Evolutionary conservation across 1,140 invertebrate genomes (phyloP).

Genomic region (Drosophila trapezifrons): DNA sequence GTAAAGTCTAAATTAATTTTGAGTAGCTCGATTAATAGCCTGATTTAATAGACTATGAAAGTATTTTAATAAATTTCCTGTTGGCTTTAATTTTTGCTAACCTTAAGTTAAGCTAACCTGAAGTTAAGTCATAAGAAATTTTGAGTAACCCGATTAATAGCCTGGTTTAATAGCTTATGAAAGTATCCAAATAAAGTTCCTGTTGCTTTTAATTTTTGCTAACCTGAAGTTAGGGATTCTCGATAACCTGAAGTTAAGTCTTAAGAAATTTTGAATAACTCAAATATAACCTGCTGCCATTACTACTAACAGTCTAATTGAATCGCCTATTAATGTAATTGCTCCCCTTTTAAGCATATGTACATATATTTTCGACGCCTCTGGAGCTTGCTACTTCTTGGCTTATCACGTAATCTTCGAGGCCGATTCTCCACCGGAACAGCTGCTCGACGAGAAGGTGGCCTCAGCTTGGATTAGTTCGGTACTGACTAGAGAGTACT

Average conservation of each 20-base stretch:
- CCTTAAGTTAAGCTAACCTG: too few species aligned
- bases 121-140: too few species aligned
- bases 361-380: slow-evolving; percentile 1
- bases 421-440: slow-evolving; percentile 39
- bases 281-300: too few species aligned
- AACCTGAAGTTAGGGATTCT: too few species aligned
- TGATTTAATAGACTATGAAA: too few species aligned
- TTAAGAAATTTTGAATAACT: background rate
- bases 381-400: slow-evolving; percentile 3
- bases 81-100: too few species aligned
- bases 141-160: too few species aligned
- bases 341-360: background rate
- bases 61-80: too few species aligned
- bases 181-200: background rate
- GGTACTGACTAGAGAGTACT: background rate
- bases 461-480: slow-evolving; percentile 19
- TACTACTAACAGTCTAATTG: background rate
- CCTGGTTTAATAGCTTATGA: background rate
- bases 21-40: too few species aligned
- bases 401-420: slow-evolving; percentile 45
- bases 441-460: slow-evolving; percentile 36
- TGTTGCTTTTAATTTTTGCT: background rate
- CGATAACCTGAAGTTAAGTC: background rate
- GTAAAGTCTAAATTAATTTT: too few species aligned
- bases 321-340: background rate